phyloP scores from a whole-genome alignment of 2,113 vertebrate genomes.

The Lophotis ruficrista region DNA sequence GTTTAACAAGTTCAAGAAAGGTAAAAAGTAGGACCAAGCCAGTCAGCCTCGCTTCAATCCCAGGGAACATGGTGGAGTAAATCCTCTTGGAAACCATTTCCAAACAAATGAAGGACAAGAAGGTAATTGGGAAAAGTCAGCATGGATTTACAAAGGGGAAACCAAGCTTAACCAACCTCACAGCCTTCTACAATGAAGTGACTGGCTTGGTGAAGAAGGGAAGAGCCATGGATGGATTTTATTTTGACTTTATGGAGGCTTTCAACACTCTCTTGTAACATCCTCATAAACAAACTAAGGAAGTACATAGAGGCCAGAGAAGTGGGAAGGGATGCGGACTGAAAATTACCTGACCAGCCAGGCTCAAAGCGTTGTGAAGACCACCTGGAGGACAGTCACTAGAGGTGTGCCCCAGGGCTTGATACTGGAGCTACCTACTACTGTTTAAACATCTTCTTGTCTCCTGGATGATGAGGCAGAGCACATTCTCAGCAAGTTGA shows the following conservation, averaged over 20 bases:
- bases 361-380: background rate
- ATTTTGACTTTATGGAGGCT: background rate
- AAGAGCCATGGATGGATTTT: background rate
- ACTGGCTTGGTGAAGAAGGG: background rate
- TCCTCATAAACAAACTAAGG: background rate
- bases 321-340: background rate
- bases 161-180: background rate
- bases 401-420: too few relatives aligned
- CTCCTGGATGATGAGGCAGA: background rate
- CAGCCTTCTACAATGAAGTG: background rate
- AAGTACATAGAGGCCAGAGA: background rate
- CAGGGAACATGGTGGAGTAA: background rate
- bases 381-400: background rate
- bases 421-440: background rate
- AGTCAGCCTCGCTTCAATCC: background rate
- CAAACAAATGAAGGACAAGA: background rate
- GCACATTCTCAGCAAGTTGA: background rate
- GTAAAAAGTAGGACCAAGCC: background rate
- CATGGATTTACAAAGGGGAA: background rate
- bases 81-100: background rate
- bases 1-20: background rate
- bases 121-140: background rate
- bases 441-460: background rate
- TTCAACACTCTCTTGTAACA: background rate
- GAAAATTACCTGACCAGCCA: background rate